A percentile compares a stretch with the other conserved stretches of the same genome.
phyloP scores from a whole-genome alignment of 1,140 invertebrate species.

The Littorina saxatilis region DNA sequence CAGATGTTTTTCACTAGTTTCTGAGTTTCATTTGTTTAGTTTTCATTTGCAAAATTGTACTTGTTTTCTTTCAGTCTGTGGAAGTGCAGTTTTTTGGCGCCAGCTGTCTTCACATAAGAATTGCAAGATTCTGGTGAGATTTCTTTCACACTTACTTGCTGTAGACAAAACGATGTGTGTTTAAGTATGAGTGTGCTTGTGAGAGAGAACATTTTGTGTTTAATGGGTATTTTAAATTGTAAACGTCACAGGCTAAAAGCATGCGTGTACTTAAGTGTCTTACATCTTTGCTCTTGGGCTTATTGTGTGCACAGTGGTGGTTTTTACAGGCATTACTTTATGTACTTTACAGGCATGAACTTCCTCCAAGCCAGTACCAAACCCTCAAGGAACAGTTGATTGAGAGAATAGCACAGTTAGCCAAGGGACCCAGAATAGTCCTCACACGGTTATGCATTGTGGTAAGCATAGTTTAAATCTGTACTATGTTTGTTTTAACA shows the following conservation, averaged over 20 bases:
- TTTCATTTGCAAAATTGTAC: no score
- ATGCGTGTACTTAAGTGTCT: no score
- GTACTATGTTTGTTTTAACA: background rate
- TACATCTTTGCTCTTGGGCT: no score
- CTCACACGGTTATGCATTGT: constrained; percentile 90
- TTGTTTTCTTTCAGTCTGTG: constrained; percentile 81
- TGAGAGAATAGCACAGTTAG: constrained; percentile 84
- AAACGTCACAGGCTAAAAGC: background rate
- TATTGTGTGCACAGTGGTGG: no score
- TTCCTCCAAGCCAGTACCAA: constrained; percentile 86
- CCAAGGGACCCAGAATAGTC: constrained; percentile 87
- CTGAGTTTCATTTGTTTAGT: constrained; percentile 29
- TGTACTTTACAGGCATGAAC: constrained; percentile 79
- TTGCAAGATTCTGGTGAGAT: constrained; percentile 86
- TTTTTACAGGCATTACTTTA: no score
- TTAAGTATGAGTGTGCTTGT: no score
- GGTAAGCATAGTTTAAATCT: constrained; percentile 76
- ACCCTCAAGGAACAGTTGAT: constrained; percentile 86
- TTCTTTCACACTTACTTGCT: background rate
- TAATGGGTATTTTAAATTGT: no score
- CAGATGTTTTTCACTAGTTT: background rate
- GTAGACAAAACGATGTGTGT: no score
- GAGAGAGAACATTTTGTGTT: no score
- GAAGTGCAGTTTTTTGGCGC: constrained; percentile 96
- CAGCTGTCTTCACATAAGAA: constrained; percentile 90